Evolutionary conservation across 2,888 invertebrate genomes (phyloP).

Genomic region (Loripinus fragilis): DNA sequence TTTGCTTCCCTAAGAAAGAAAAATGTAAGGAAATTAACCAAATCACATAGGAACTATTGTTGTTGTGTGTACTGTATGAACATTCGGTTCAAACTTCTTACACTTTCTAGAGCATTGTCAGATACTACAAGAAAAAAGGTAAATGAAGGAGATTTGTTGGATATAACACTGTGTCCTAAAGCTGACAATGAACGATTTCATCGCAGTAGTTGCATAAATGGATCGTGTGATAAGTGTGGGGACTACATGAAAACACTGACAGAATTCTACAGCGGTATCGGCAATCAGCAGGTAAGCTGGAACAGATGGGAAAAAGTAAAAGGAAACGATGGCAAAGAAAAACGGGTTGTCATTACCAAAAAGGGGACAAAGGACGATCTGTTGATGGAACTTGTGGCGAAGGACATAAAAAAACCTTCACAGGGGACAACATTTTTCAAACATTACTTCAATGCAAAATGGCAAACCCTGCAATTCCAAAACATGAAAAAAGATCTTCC

Average conservation of each 20-base stretch:
- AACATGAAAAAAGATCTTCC: background rate
- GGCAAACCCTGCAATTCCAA: background rate
- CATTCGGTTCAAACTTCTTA: slow-evolving; percentile 50
- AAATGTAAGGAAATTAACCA: slow-evolving; percentile 44
- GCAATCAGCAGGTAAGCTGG: slow-evolving; percentile 35
- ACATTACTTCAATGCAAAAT: slow-evolving; percentile 21
- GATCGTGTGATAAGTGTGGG: slow-evolving; percentile 47
- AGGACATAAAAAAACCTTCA: slow-evolving; percentile 40
- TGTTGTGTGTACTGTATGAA: slow-evolving; percentile 57
- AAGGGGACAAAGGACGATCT: slow-evolving; percentile 37
- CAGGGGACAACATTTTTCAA: slow-evolving; percentile 41
- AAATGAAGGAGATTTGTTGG: slow-evolving; percentile 40
- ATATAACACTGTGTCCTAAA: slow-evolving; percentile 53
- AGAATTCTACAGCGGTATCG: slow-evolving; percentile 25
- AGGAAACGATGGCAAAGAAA: slow-evolving; percentile 15
- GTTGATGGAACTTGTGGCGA: slow-evolving; percentile 39
- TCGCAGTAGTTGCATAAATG: slow-evolving; percentile 38
- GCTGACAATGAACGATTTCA: slow-evolving; percentile 42
- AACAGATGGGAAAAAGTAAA: slow-evolving; percentile 36
- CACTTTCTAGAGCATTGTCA: slow-evolving; percentile 30
- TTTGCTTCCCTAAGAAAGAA: slow-evolving; percentile 46
- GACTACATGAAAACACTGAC: slow-evolving; percentile 27
- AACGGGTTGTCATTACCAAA: slow-evolving; percentile 27
- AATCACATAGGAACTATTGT: slow-evolving; percentile 56
- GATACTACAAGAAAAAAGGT: slow-evolving; percentile 19